Percentiles rank a stretch among this genome's conserved stretches.
Conservation (phyloP, 2,113 vertebrate species). For the Halichoeres trimaculatus region DNA sequence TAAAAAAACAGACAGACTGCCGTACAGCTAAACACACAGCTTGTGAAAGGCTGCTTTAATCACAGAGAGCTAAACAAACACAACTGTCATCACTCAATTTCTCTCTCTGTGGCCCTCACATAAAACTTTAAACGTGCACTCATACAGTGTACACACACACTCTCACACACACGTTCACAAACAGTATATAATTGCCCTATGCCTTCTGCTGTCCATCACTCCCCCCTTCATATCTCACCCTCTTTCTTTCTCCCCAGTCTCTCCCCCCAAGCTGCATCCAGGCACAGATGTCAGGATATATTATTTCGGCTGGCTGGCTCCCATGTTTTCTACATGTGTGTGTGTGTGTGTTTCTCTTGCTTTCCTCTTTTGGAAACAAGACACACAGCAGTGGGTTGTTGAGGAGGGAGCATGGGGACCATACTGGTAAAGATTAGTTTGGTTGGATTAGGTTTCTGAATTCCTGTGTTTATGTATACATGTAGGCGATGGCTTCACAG, state of each 20-base stretch:
- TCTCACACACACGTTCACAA: slow-evolving; percentile 10
- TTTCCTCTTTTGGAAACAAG: slow-evolving; percentile 57
- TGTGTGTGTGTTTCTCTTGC: slow-evolving; percentile 25
- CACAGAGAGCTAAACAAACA: slow-evolving; percentile 74
- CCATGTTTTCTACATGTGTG: slow-evolving; percentile 60
- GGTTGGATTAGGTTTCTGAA: slow-evolving; percentile 23
- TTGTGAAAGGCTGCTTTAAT: slow-evolving; percentile 66
- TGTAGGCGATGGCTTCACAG: slow-evolving; percentile 8
- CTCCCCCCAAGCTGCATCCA: slow-evolving; percentile 74
- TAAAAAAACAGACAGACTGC: slow-evolving; percentile 41
- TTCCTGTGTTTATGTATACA: slow-evolving; percentile 18
- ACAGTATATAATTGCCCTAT: slow-evolving; percentile 68
- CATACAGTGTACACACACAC: slow-evolving; percentile 13
- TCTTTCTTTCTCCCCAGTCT: slow-evolving; percentile 58
- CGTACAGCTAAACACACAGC: slow-evolving; percentile 62
- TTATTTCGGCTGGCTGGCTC: slow-evolving; percentile 79
- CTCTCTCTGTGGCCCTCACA: slow-evolving; percentile 38
- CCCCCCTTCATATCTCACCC: slow-evolving; percentile 67
- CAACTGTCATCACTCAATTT: slow-evolving; percentile 64
- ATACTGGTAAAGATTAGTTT: slow-evolving; percentile 48
- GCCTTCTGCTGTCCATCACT: slow-evolving; percentile 79
- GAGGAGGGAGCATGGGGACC: background rate
- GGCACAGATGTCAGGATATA: slow-evolving; percentile 82
- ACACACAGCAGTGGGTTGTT: slow-evolving; percentile 12
- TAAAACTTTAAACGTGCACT: slow-evolving; percentile 1